phyloP scores from a whole-genome alignment of 2,797 vertebrate genomes.

The Acrossocheilus wenchowensis region DNA sequence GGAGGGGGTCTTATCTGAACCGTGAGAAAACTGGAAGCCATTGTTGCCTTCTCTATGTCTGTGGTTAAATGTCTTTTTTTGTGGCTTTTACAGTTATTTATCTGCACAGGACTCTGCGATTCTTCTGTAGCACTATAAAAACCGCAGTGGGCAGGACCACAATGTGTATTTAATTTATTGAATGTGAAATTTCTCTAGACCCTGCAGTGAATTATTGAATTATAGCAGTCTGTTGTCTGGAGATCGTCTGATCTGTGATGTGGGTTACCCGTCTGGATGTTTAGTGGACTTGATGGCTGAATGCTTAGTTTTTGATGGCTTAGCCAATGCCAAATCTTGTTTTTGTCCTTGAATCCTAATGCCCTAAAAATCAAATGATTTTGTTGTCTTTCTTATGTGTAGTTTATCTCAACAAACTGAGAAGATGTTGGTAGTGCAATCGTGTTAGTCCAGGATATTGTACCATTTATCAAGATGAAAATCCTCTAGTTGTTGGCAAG shows the following conservation, averaged over 20 bases:
- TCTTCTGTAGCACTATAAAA: conserved; percentile 1
- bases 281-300: not conserved
- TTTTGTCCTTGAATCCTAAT: not conserved
- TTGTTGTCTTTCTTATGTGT: not conserved
- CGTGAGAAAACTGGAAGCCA: conserved; percentile 40
- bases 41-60: conserved; percentile 49
- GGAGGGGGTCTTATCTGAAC: conserved; percentile 34
- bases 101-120: not conserved
- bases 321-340: not conserved
- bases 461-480: conserved; percentile 28
- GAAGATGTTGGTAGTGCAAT: not conserved
- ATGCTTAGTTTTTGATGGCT: conserved; percentile 23
- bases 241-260: conserved; percentile 25
- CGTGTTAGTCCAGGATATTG: conserved; percentile 10
- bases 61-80: conserved; percentile 41
- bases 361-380: not conserved
- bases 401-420: not conserved
- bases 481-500: not conserved
- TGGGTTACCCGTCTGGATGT: conserved; percentile 15
- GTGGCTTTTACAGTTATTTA: not conserved
- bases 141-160: not conserved
- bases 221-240: conserved; percentile 24
- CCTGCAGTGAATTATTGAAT: conserved; percentile 49
- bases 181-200: conserved; percentile 44
- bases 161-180: conserved; percentile 48